These are phyloP conservation scores for Champsocephalus esox DNA, from an alignment of 2,797 vertebrate genomes.

Conservation along the genomic window DNA sequence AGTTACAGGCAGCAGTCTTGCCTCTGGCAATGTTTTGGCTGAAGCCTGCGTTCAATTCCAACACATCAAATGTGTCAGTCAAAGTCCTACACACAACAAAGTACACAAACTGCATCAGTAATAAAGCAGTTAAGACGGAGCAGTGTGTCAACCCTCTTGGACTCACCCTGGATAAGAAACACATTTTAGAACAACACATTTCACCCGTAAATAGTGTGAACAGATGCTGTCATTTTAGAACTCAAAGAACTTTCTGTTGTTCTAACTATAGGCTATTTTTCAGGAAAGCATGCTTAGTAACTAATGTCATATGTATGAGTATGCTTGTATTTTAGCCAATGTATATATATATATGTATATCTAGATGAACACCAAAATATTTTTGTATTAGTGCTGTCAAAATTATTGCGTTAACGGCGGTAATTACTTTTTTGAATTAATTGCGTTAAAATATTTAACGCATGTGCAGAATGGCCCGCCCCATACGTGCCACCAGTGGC, in stretches of 20 bases:
- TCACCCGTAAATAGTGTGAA: background rate
- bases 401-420: too few species aligned
- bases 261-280: background rate
- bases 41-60: slow-evolving; percentile 4
- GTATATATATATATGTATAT: too few species aligned
- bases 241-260: background rate
- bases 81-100: slow-evolving; percentile 9
- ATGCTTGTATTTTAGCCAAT: background rate
- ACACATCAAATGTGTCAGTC: slow-evolving; percentile 41
- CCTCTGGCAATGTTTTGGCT: slow-evolving; percentile 37
- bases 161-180: slow-evolving; percentile 1
- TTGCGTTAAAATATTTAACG: too few species aligned
- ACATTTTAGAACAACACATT: background rate
- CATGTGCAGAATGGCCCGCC: too few species aligned
- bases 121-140: background rate
- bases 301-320: background rate
- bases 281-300: background rate
- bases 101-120: slow-evolving; percentile 1
- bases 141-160: background rate
- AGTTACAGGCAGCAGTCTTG: slow-evolving; percentile 24
- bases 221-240: background rate
- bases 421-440: too few species aligned
- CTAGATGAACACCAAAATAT: too few species aligned
- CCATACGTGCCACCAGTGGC: too few species aligned
- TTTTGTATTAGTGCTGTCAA: too few species aligned